These are phyloP conservation scores for Labia minor DNA, from an alignment of 2,888 invertebrate species.

Conservation along the genomic window DNA sequence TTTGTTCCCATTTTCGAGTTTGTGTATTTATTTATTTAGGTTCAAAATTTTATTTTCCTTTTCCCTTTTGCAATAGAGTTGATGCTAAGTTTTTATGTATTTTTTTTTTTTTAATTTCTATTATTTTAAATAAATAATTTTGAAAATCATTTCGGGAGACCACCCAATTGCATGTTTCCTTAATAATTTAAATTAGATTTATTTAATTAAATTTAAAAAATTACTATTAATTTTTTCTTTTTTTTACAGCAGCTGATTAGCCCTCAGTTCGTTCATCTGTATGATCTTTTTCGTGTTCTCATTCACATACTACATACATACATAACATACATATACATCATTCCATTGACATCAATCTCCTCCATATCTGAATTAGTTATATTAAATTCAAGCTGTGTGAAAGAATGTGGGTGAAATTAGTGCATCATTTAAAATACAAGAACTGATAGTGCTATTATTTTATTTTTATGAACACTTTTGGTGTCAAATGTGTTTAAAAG, in stretches of 20 bases:
- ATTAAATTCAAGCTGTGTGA: neutral
- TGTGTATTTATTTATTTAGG: neutral
- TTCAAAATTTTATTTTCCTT: neutral
- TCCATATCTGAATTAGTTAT: neutral
- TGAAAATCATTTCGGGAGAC: neutral
- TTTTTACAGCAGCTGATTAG: neutral
- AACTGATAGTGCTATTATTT: neutral
- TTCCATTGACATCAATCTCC: neutral
- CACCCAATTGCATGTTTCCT: too few relatives aligned
- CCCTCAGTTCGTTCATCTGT: neutral
- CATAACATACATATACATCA: neutral
- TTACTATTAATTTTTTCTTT: neutral
- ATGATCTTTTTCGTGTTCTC: neutral
- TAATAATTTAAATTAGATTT: too few relatives aligned
- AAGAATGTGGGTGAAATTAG: conserved; percentile 8
- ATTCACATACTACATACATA: neutral
- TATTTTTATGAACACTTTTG: conserved; percentile 7
- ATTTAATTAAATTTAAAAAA: too few relatives aligned
- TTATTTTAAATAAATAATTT: neutral
- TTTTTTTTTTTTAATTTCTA: neutral
- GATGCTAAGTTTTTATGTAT: neutral
- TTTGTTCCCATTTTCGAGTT: neutral
- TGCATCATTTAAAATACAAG: conserved; percentile 6
- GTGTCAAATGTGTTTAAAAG: conserved; percentile 13
- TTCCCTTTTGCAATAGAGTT: neutral